A percentile compares a stretch with the other conserved stretches of the same genome.
Conservation (phyloP, 2,888 invertebrate genomes). For the Eupithecia subumbrata region DNA sequence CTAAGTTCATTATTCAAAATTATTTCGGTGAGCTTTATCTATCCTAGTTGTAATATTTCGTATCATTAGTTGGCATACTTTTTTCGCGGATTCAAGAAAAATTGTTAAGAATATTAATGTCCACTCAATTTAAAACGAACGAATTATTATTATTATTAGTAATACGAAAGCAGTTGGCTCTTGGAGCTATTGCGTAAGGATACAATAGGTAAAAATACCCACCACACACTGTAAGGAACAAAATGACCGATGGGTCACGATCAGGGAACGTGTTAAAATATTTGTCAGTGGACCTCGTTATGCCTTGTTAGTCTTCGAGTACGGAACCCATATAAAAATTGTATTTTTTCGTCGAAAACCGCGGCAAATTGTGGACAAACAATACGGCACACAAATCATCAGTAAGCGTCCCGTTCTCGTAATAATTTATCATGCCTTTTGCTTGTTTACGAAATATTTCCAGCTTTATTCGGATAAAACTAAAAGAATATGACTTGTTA, state of each 20-base stretch:
- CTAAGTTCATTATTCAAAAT: no score
- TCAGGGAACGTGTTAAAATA: not conserved
- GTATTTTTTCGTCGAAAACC: slow-evolving; percentile 25
- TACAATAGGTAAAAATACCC: not conserved
- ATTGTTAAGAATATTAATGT: not conserved
- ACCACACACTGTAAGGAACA: not conserved
- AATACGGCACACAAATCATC: slow-evolving; percentile 46
- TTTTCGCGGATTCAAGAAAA: not conserved
- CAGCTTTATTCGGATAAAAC: slow-evolving; percentile 41
- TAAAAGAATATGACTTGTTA: slow-evolving; percentile 36
- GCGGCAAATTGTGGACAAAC: slow-evolving; percentile 38
- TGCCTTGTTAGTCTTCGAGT: slow-evolving; percentile 2
- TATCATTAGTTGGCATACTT: no score
- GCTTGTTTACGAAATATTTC: slow-evolving; percentile 43
- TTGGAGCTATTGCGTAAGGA: not conserved
- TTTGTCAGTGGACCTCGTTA: slow-evolving; percentile 6
- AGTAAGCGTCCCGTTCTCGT: slow-evolving; percentile 38
- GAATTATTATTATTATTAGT: not conserved
- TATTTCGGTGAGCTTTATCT: no score
- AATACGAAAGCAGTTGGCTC: not conserved
- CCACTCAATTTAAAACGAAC: not conserved
- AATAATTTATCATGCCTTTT: slow-evolving; percentile 43
- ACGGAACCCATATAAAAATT: slow-evolving; percentile 26
- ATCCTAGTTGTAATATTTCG: no score
- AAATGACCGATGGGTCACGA: not conserved